Conservation (phyloP, 2,113 vertebrate genomes). For the Tragulus kanchil region DNA sequence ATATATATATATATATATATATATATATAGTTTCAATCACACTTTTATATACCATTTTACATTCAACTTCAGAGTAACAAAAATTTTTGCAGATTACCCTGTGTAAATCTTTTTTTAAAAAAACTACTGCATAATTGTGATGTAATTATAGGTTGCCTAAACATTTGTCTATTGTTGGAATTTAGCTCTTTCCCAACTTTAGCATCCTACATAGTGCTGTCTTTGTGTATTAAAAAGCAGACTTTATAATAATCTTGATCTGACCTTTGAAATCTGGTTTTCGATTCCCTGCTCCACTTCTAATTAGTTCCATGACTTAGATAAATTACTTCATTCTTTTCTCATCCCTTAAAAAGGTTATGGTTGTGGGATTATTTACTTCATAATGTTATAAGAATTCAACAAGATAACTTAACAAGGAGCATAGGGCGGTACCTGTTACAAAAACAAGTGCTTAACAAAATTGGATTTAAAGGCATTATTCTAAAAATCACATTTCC, state of each 20-base stretch:
- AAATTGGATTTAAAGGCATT: conserved; percentile 45
- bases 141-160: conserved; percentile 52
- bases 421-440: conserved; percentile 3
- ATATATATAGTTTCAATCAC: conserved; percentile 38
- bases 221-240: conserved; percentile 30
- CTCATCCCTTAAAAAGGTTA: neutral
- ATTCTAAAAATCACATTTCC: neutral
- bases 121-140: conserved; percentile 12
- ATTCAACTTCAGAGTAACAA: conserved; percentile 43
- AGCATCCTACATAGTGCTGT: neutral
- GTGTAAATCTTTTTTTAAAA: neutral
- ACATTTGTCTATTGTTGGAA: conserved; percentile 50
- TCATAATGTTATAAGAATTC: conserved; percentile 27
- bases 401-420: conserved; percentile 12
- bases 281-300: conserved; percentile 24
- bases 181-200: conserved; percentile 44
- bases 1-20: conserved; percentile 34
- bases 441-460: conserved; percentile 41
- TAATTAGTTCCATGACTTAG: conserved; percentile 46
- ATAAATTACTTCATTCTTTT: conserved; percentile 44
- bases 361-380: conserved; percentile 43
- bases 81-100: conserved; percentile 37
- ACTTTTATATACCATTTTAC: conserved; percentile 44
- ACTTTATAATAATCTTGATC: conserved; percentile 22
- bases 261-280: conserved; percentile 32